phyloP scores from a whole-genome alignment of 2,888 invertebrate species.

The Podabrus alpinus region DNA sequence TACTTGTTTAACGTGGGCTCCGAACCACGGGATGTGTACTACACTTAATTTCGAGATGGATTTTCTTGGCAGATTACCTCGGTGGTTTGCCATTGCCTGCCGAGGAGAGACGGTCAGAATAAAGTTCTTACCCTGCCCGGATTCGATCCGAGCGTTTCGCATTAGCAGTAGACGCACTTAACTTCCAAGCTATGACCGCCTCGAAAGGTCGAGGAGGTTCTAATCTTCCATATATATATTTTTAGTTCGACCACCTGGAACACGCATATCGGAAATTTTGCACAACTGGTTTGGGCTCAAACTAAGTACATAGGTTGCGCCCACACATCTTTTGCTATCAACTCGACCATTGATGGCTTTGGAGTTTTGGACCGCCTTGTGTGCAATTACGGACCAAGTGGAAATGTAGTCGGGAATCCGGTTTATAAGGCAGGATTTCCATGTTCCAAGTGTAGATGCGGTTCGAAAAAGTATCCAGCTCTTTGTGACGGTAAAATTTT shows the following conservation, averaged over 20 bases:
- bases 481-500: constrained; percentile 8
- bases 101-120: too few species aligned
- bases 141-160: too few species aligned
- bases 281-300: constrained; percentile 10
- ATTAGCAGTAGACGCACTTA: too few species aligned
- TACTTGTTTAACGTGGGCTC: too few species aligned
- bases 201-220: neutral
- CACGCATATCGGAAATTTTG: neutral
- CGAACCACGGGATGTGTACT: too few species aligned
- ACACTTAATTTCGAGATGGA: too few species aligned
- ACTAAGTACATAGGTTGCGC: constrained; percentile 11
- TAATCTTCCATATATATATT: neutral
- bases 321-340: neutral
- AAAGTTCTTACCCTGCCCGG: too few species aligned
- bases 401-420: neutral
- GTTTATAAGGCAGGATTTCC: constrained; percentile 9
- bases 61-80: too few species aligned
- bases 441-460: neutral
- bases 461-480: neutral
- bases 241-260: neutral
- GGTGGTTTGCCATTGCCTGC: too few species aligned
- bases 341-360: neutral
- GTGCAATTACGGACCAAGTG: constrained; percentile 12
- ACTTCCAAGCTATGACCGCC: too few species aligned
- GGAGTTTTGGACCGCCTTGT: neutral